These are phyloP conservation scores for Chrysomela aeneicollis DNA, from an alignment of 2,888 invertebrate genomes.

Conservation along the genomic window DNA sequence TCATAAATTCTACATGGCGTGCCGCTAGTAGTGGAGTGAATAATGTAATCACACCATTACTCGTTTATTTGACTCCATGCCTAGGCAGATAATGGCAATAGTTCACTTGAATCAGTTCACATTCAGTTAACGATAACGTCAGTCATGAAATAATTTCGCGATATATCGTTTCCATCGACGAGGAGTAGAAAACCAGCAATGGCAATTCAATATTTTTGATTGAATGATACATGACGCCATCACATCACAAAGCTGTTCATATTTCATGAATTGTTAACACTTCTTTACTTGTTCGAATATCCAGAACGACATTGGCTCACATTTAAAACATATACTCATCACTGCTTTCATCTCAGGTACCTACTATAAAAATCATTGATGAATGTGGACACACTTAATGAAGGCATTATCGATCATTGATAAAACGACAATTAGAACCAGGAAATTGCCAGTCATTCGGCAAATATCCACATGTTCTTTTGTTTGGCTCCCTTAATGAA, in stretches of 20 bases:
- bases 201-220: too few relatives aligned
- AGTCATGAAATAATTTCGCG: not conserved
- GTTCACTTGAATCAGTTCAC: conserved; percentile 5
- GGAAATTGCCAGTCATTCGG: not conserved
- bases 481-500: not conserved
- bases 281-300: too few relatives aligned
- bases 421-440: not conserved
- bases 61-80: conserved; percentile 1
- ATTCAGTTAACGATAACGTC: not conserved
- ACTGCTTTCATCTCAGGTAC: too few relatives aligned
- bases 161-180: not conserved
- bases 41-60: conserved; percentile 7
- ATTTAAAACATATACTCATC: too few relatives aligned
- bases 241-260: too few relatives aligned
- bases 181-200: too few relatives aligned
- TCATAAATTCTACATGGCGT: conserved; percentile 4
- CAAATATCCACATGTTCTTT: not conserved
- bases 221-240: too few relatives aligned
- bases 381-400: not conserved
- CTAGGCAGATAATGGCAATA: not conserved
- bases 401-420: not conserved
- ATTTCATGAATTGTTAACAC: too few relatives aligned
- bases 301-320: too few relatives aligned
- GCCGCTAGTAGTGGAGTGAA: conserved; percentile 3
- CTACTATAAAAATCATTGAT: too few relatives aligned